A percentile compares a stretch with the other conserved stretches of the same genome.
These are phyloP conservation scores for Luperina nickerlii DNA, from an alignment of 2,888 invertebrate species.

Conservation along the genomic window DNA sequence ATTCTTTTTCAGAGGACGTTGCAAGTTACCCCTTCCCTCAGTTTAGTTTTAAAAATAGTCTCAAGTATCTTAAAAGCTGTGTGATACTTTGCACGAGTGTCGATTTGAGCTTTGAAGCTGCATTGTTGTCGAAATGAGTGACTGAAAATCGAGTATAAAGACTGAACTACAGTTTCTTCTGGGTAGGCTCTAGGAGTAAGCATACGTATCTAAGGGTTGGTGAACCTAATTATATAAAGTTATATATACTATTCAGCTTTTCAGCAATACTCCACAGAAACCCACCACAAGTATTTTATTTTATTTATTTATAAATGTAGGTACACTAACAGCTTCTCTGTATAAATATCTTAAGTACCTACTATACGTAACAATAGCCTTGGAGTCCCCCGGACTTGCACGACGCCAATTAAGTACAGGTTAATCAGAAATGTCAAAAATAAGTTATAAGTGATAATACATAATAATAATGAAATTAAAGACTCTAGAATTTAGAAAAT, in stretches of 20 bases:
- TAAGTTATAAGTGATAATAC: no score
- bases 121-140: constrained; percentile 9
- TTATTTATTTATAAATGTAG: neutral
- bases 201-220: neutral
- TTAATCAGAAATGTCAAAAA: no score
- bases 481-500: no score
- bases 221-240: neutral
- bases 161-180: neutral
- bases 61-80: constrained; percentile 57
- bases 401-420: neutral
- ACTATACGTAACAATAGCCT: neutral
- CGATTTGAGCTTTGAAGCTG: constrained; percentile 11
- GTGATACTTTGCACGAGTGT: constrained; percentile 53
- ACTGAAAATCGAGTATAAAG: neutral
- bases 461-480: no score
- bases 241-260: no score
- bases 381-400: neutral
- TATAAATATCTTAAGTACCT: neutral
- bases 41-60: constrained; percentile 63
- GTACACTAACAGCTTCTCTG: neutral
- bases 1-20: constrained; percentile 74
- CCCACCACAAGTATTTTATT: neutral
- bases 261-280: neutral
- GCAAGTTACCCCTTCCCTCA: constrained; percentile 62
- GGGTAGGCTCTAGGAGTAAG: neutral